These are phyloP conservation scores for Andricus grossulariae DNA, from an alignment of 1,140 invertebrate genomes.

Conservation along the genomic window DNA sequence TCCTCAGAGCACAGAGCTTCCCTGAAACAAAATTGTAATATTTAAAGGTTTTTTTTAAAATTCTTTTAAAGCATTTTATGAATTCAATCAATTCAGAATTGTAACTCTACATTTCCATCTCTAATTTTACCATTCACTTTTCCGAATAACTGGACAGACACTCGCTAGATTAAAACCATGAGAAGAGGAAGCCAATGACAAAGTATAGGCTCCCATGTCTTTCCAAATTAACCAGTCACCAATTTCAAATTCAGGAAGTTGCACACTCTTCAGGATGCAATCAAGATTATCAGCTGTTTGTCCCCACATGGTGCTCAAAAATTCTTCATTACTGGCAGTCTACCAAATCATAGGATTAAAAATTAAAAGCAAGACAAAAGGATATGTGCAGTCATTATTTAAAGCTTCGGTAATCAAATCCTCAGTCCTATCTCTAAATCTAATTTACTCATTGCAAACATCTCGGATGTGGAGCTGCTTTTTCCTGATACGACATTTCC, in stretches of 20 bases:
- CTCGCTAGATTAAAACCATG: constrained; percentile 76
- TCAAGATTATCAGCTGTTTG: constrained; percentile 81
- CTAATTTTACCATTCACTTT: constrained; percentile 45
- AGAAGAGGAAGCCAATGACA: constrained; percentile 75
- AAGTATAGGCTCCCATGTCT: constrained; percentile 79
- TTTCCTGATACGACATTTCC: not conserved
- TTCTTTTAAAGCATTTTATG: not conserved
- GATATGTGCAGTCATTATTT: no score
- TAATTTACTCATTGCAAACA: no score
- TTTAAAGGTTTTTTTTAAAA: not conserved
- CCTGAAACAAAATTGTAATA: constrained; percentile 4
- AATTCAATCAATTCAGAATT: not conserved
- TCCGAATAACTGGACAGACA: constrained; percentile 59
- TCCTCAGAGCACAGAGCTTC: constrained; percentile 9
- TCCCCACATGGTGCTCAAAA: constrained; percentile 76
- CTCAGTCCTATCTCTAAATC: no score
- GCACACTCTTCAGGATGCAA: constrained; percentile 71
- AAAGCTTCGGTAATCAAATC: no score
- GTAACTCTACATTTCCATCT: not conserved
- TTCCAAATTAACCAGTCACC: constrained; percentile 77
- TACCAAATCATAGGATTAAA: not conserved
- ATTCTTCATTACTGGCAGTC: constrained; percentile 43
- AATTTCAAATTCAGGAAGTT: constrained; percentile 71
- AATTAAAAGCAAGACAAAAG: not conserved
- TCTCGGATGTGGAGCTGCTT: no score